Base-by-base conservation (phyloP, 2,888 invertebrate species). In the Lobophora halterata region DNA sequence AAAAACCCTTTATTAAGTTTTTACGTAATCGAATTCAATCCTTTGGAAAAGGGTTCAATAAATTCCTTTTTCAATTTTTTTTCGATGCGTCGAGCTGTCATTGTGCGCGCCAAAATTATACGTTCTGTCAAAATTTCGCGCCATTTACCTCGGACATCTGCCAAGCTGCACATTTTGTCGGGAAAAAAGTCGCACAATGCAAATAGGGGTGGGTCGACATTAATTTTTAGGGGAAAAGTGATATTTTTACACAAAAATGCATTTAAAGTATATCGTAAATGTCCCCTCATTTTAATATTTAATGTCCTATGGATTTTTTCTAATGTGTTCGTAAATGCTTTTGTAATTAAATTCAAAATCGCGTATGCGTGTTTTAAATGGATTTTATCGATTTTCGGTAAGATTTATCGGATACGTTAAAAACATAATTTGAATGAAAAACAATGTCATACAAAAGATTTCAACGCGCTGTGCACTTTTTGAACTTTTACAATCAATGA, bases 91-190 rank as follows among this genome's bases (percentile, higher is more conserved):
- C 50, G 64, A 68, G 62, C 68, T 75, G 79, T 75, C 76, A 77
- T 74, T 80, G 70, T 74, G 61, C 60, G 68, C 68, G 72, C 65
- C 69, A 73, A 79, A 82, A 83, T 83, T 81, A 77, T 68, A 75
- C 75, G 77, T 76, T 65, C 78, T 83, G 79, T 82, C 82, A 86
- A 86, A 86, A 86, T 80, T 79, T 82, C 85, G 86, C 85, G 81
- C 85, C 85, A 86, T 87, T 86, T 82, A 80, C 67, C 58, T 61
- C 64, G 74, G 74, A 71, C 87, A 87, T 85, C 85, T 87, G 87
- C 78, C 70, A 49, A 20, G 4, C 18, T 6, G 31, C 27, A 21
- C 9, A 24, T 31, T 54, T 58, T 70, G 52, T 19, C 40, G 52
- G 46, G 52, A 63, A 68, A 71, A 82, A 83, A 81, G 71, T 60